Evolutionary conservation across 1,140 invertebrate species (phyloP), one percentile per base, ranked within the genome.

Genomic region (Drosophila serrata): DNA sequence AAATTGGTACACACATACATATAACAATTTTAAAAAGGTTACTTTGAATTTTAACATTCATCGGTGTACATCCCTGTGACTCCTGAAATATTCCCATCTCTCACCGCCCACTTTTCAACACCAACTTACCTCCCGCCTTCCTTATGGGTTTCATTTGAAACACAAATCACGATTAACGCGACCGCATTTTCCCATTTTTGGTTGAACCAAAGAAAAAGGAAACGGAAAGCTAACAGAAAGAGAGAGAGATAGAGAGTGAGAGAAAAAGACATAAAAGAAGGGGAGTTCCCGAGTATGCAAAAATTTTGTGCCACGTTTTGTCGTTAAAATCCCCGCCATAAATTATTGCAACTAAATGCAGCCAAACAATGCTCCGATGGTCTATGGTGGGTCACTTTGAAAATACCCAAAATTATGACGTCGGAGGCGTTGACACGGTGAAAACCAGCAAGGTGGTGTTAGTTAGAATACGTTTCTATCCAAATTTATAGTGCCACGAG

Each of bases 401-500:
- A 81, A 85, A 79, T 84, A 69, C 67, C 81, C 59, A 75, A 90
- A 88, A 79, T 81, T 81, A 90, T 90, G 85, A 72, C 59, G 55
- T 63, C 59, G 69, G 63, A n/a, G 37, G 27, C 68, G 13, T 35
- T 42, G 29, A 35, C 24, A 31, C 6, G 13, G 27, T 35, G 49
- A n/a, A n/a, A 17, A 35, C 24, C n/a, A 27, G 8, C 4, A 12
- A 31, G 3, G 17, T 33, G 19, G 15, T 17, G 22, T 15, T 15
- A 33, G n/a, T 11, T 9, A 1, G 33, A n/a, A 19, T 4, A 49
- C 43, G 45, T 19, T 37, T 15, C 19, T 22, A 2, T 15, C 0
- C 13, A 55, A 24, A 37, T n/a, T 37, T n/a, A n/a, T 55, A 53
- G 31, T 5, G 15, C 7, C 22, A 17, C 3, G 3, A 1, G 0